Evolutionary conservation across 2,797 vertebrate species (phyloP).

Genomic region (Siniperca undulata): DNA sequence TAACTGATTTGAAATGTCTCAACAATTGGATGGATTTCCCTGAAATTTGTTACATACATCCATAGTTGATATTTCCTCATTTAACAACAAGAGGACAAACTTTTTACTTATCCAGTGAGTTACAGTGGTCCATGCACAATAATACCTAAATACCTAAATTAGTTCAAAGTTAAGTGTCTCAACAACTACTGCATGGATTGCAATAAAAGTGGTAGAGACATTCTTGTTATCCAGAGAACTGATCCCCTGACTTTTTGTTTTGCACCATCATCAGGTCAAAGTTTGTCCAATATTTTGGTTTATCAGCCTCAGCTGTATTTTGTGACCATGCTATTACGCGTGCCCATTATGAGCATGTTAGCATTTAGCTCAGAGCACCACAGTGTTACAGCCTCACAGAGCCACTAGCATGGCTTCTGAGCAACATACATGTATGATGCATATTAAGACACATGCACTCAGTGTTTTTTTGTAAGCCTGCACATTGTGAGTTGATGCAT

Average conservation of each 20-base stretch:
- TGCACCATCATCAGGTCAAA: not conserved
- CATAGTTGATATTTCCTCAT: not conserved
- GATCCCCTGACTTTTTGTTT: not conserved
- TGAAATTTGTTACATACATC: not conserved
- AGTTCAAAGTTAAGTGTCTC: not conserved
- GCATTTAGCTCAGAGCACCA: not conserved
- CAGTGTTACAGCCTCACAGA: not conserved
- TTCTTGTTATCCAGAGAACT: not conserved
- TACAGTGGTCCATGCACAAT: not conserved
- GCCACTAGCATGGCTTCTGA: not conserved
- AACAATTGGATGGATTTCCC: not conserved
- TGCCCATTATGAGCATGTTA: not conserved
- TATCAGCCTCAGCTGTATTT: not conserved
- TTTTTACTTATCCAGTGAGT: not conserved
- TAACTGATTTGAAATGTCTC: not conserved
- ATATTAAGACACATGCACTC: not conserved
- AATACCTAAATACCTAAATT: not conserved
- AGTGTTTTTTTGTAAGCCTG: not conserved
- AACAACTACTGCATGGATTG: not conserved
- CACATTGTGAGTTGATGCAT: too few species aligned
- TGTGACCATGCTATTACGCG: not conserved
- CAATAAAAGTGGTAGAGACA: not conserved
- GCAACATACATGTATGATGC: not conserved
- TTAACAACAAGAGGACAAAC: not conserved
- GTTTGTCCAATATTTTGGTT: not conserved